phyloP scores from a whole-genome alignment of 2,888 invertebrate genomes.

The Dyspetes luteomarginatus region DNA sequence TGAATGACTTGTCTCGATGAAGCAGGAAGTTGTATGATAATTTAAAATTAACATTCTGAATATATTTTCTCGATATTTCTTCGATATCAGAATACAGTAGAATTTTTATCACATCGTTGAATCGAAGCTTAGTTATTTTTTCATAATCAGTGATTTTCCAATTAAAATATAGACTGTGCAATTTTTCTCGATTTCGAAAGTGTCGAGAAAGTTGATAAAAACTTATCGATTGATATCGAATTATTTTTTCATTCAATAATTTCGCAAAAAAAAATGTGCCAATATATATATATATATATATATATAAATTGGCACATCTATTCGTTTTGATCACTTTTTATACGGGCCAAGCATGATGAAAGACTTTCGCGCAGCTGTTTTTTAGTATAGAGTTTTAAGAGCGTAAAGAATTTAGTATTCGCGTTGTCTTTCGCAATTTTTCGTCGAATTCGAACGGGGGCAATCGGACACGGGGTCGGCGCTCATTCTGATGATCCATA shows the following conservation, averaged over 20 bases:
- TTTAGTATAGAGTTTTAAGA: neutral
- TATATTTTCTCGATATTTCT: neutral
- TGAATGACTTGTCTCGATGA: neutral
- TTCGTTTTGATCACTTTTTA: neutral
- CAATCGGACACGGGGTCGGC: no score
- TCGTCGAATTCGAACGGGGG: neutral
- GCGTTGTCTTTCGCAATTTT: slow-evolving; percentile 4
- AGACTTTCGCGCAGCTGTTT: neutral
- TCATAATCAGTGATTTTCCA: no score
- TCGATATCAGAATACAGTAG: neutral
- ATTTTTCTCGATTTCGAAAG: no score
- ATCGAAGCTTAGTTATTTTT: no score
- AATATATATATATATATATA: neutral
- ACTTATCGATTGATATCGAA: no score
- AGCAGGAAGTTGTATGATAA: neutral
- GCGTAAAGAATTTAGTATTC: slow-evolving; percentile 1
- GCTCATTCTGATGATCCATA: no score
- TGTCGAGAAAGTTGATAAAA: no score
- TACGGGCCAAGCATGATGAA: slow-evolving; percentile 7
- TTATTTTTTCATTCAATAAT: no score
- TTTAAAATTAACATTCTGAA: neutral
- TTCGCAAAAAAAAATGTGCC: no score
- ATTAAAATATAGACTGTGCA: no score
- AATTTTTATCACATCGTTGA: neutral
- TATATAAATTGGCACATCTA: neutral